These are phyloP conservation scores for Yponomeuta cagnagella DNA, from an alignment of 2,888 invertebrate species.

Conservation along the genomic window DNA sequence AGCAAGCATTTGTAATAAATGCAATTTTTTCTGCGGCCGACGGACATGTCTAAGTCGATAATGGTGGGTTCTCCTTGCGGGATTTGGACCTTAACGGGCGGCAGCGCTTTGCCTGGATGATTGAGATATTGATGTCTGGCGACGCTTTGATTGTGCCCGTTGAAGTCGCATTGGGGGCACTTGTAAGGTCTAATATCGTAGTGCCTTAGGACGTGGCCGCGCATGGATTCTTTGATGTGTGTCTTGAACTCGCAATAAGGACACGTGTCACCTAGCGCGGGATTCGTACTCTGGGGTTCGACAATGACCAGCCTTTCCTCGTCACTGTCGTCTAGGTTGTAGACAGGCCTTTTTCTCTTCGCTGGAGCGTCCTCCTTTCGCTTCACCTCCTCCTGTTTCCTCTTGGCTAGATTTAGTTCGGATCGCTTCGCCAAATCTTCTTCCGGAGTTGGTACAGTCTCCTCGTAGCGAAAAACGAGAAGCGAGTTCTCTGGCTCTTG, in stretches of 20 bases:
- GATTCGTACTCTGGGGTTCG: conserved; percentile 28
- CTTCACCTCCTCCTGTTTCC: neutral
- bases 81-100: conserved; percentile 25
- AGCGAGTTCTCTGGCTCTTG: conserved; percentile 45
- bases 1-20: conserved; percentile 34
- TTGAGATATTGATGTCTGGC: conserved; percentile 37
- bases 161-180: conserved; percentile 56
- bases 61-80: neutral
- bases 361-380: neutral
- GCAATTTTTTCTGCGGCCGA: neutral
- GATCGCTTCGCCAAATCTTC: conserved; percentile 19
- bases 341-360: conserved; percentile 17
- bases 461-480: conserved; percentile 53
- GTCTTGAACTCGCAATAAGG: conserved; percentile 39
- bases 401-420: neutral
- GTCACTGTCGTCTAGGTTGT: conserved; percentile 29
- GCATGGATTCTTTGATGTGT: conserved; percentile 31
- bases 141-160: conserved; percentile 37
- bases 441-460: conserved; percentile 42
- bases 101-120: conserved; percentile 36
- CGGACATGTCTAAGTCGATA: neutral
- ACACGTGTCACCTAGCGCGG: conserved; percentile 30
- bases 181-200: conserved; percentile 57
- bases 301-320: conserved; percentile 40
- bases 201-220: conserved; percentile 61